Percentiles rank a stretch among this genome's conserved stretches.
phyloP scores from a whole-genome alignment of 1,140 invertebrate genomes.

The Lethocerus indicus region DNA sequence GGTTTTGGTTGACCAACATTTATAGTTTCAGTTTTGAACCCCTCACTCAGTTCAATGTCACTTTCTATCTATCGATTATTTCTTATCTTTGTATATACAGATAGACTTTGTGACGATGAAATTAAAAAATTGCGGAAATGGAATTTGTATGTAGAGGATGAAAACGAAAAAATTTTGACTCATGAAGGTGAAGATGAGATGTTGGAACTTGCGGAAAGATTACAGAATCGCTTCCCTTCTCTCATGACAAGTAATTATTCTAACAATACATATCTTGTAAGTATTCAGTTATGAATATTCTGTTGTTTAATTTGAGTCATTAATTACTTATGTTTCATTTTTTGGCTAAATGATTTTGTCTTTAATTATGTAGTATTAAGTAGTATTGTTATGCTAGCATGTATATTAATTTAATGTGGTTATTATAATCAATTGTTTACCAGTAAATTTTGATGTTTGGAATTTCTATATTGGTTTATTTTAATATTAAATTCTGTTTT shows the following conservation, averaged over 20 bases:
- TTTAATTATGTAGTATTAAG: too few relatives aligned
- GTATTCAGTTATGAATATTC: not conserved
- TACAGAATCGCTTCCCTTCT: constrained; percentile 40
- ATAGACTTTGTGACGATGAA: constrained; percentile 22
- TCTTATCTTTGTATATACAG: not conserved
- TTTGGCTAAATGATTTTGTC: too few relatives aligned
- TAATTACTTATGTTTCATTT: too few relatives aligned
- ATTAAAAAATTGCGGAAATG: constrained; percentile 29
- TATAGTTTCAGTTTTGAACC: constrained; percentile 8
- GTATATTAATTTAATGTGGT: too few relatives aligned
- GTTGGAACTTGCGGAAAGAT: constrained; percentile 40
- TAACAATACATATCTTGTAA: constrained; percentile 36
- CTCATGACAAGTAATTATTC: constrained; percentile 35
- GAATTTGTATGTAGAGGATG: constrained; percentile 25
- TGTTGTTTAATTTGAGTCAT: not conserved
- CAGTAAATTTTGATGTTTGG: not conserved
- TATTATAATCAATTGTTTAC: too few relatives aligned
- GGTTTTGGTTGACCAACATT: constrained; percentile 15
- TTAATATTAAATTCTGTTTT: not conserved
- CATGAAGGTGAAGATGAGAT: constrained; percentile 49
- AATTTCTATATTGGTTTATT: not conserved
- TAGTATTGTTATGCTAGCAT: too few relatives aligned
- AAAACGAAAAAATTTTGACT: constrained; percentile 24
- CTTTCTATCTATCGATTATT: constrained; percentile 9
- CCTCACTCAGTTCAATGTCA: constrained; percentile 12